Evolutionary conservation across 2,113 vertebrate genomes (phyloP).

Genomic region (Sminthopsis crassicaudata): DNA sequence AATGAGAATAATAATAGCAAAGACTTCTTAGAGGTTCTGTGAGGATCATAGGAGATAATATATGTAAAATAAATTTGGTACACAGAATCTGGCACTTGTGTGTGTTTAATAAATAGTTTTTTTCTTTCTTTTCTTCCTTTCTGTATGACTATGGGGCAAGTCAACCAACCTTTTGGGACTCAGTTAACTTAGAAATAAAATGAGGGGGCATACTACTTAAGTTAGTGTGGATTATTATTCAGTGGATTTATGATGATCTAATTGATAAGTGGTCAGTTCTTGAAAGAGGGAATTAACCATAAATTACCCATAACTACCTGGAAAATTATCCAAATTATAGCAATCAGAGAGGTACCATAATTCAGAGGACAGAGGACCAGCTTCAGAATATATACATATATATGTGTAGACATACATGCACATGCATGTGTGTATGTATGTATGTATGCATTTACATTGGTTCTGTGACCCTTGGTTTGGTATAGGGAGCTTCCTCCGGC

Average conservation of each 20-base stretch:
- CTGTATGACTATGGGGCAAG: neutral
- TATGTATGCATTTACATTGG: neutral
- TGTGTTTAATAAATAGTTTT: neutral
- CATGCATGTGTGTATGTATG: neutral
- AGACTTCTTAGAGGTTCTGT: neutral
- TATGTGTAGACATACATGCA: neutral
- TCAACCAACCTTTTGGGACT: neutral
- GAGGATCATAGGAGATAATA: neutral
- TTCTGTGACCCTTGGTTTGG: neutral
- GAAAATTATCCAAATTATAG: neutral
- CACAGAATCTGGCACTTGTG: neutral
- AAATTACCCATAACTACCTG: neutral
- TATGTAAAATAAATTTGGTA: no score
- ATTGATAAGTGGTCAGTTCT: neutral
- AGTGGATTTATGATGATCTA: neutral
- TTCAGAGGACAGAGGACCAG: neutral
- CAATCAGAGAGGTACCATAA: neutral
- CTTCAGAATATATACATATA: neutral
- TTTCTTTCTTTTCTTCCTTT: neutral
- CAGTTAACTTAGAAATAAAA: no score
- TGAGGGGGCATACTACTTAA: no score
- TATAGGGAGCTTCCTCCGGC: neutral
- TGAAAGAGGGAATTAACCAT: no score
- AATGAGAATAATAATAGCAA: neutral
- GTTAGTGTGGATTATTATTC: neutral